Base-by-base conservation (phyloP, 2,888 invertebrate species). In the Agonopterix arenella region DNA sequence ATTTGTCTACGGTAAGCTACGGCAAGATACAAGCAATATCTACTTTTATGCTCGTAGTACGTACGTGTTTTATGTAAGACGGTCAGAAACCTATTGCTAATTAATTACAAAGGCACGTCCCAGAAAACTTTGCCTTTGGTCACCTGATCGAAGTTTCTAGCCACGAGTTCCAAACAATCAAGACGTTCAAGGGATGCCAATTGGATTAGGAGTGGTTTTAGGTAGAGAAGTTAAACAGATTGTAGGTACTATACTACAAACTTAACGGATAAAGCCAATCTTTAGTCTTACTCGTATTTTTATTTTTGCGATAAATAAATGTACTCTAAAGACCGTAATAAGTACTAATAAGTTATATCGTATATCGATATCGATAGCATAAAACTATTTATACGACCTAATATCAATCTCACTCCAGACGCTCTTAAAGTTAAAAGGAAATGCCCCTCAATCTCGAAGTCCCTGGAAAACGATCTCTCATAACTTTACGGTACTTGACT, bases 111-210 rank as follows among this genome's bases (percentile, higher is more conserved):
- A 54, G 58, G 62, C 63, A 61, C 59, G 58, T 59, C 58, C 60
- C 55, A 63, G 66, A 70, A 68, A 61, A 68, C 64, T 57, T 47
- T 48, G 46, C 48, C 47, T 52, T 50, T 55, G 57, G 52, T 61
- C 55, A 58, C 57, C 61, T 62, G 59, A 66, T 79, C 74, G 61
- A 73, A 75, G 64, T 80, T 74, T 74, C 76, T 64, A 67, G 66
- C 73, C 79, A 80, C 80, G 78, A 76, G 61, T 79, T 76, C 61
- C 66, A 68, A 78, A 81, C 80, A 81, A 82, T 81, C 79, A 77
- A 79, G 74, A 75, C 69, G 71, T 75, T 75, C 73, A 68, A 66
- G 55, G 62, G 66, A 70, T 68, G 68, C 70, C 69, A 70, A 79
- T 78, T 68, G 73, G 75, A 77, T 76, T 78, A 76, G 56, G 64